These are phyloP conservation scores for Caradrina clavipalpis DNA, from an alignment of 2,888 invertebrate genomes.

Conservation along the genomic window DNA sequence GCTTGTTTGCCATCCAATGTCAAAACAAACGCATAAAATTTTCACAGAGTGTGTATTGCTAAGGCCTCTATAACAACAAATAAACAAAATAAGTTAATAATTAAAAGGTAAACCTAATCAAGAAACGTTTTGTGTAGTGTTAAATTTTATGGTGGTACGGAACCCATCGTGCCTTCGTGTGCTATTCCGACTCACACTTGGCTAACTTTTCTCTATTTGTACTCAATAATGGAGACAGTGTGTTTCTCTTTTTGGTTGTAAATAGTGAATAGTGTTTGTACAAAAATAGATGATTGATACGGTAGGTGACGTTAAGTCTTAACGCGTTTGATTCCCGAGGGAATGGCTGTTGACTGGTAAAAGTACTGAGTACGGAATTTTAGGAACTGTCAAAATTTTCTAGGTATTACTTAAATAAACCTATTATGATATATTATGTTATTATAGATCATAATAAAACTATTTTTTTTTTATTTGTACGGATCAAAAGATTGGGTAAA, in stretches of 20 bases:
- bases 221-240: conserved; percentile 23
- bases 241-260: conserved; percentile 15
- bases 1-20: too few relatives aligned
- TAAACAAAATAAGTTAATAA: too few relatives aligned
- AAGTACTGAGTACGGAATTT: neutral
- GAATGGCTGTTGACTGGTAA: conserved; percentile 10
- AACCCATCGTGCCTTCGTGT: neutral
- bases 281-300: conserved; percentile 33
- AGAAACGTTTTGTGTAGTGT: too few relatives aligned
- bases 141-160: neutral
- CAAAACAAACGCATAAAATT: too few relatives aligned
- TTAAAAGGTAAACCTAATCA: too few relatives aligned
- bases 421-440: too few relatives aligned
- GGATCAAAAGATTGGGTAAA: too few relatives aligned
- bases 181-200: neutral
- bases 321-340: conserved; percentile 3
- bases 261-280: conserved; percentile 4
- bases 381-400: neutral
- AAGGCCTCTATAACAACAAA: too few relatives aligned
- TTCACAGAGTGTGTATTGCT: too few relatives aligned
- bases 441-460: too few relatives aligned
- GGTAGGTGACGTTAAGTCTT: conserved; percentile 13
- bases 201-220: neutral
- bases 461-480: too few relatives aligned
- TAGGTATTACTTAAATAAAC: too few relatives aligned